These are phyloP conservation scores for Egretta garzetta DNA, from an alignment of 2,113 vertebrate species.

Conservation along the genomic window DNA sequence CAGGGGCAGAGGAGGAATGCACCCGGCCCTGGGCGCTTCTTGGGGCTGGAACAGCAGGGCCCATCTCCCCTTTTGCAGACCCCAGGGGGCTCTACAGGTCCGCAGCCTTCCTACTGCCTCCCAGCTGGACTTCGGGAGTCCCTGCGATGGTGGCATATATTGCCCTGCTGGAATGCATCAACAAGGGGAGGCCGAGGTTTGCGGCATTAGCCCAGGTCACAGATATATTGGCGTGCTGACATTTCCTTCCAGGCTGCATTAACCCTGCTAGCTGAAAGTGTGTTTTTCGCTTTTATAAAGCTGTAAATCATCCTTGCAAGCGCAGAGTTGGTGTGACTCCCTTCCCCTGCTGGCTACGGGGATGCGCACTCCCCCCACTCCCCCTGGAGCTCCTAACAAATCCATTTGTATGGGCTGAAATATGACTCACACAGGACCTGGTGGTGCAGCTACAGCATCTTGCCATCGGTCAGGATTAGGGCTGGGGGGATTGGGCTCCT, in stretches of 20 bases:
- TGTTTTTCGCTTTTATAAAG: not conserved
- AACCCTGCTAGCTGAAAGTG: not conserved
- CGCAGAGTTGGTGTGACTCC: not conserved
- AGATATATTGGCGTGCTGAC: not conserved
- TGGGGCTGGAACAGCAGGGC: rapidly evolving
- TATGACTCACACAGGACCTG: not conserved
- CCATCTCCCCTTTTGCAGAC: rapidly evolving
- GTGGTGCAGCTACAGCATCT: not conserved
- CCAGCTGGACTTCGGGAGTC: not conserved
- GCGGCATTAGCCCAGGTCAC: not conserved
- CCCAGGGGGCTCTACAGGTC: rapidly evolving
- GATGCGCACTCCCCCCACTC: rapidly evolving
- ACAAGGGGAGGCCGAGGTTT: rapidly evolving
- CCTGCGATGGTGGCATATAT: rapidly evolving
- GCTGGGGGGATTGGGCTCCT: not conserved
- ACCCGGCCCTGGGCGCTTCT: not conserved
- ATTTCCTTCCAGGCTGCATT: not conserved
- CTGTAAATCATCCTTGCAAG: not conserved
- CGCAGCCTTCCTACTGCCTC: not conserved
- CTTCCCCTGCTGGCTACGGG: not conserved
- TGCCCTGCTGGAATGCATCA: rapidly evolving
- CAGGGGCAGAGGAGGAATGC: not conserved
- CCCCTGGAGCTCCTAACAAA: not conserved
- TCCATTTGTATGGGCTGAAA: rapidly evolving
- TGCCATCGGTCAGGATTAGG: not conserved